Conservation (phyloP, 1,140 invertebrate species). For the Aphidius gifuensis region DNA sequence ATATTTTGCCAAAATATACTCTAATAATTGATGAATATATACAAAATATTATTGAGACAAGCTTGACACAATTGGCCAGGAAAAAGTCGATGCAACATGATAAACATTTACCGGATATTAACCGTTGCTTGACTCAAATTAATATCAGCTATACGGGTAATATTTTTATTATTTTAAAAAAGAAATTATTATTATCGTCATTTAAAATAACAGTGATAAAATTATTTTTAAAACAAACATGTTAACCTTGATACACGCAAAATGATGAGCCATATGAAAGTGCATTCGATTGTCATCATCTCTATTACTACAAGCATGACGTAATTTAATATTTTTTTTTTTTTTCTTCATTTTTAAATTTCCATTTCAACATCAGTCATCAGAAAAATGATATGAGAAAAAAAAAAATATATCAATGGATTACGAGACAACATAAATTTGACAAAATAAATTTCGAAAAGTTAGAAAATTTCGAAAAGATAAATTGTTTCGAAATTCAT, state of each 20-base stretch:
- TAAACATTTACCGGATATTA: background rate
- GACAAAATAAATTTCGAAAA: no score
- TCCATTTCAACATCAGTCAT: conserved; percentile 3
- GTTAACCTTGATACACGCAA: conserved; percentile 13
- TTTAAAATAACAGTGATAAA: no score
- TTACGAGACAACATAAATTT: no score
- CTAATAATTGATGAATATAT: conserved; percentile 11
- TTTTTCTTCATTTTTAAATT: background rate
- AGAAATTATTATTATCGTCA: no score
- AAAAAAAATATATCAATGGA: background rate
- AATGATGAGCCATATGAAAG: conserved; percentile 9
- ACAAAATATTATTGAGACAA: conserved; percentile 15
- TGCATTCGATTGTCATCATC: conserved; percentile 21
- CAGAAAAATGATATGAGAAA: background rate
- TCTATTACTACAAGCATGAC: conserved; percentile 19
- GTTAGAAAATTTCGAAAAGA: no score
- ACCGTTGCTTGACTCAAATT: background rate
- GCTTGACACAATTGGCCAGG: conserved; percentile 13
- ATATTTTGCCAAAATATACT: no score
- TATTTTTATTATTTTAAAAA: no score
- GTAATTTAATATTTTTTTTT: conserved; percentile 1
- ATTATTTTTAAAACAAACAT: conserved; percentile 1
- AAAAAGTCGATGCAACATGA: conserved; percentile 9
- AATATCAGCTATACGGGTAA: no score
- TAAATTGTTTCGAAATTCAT: no score